phyloP scores from a whole-genome alignment of 1,140 invertebrate genomes.

The Bombus haemorrhoidalis region DNA sequence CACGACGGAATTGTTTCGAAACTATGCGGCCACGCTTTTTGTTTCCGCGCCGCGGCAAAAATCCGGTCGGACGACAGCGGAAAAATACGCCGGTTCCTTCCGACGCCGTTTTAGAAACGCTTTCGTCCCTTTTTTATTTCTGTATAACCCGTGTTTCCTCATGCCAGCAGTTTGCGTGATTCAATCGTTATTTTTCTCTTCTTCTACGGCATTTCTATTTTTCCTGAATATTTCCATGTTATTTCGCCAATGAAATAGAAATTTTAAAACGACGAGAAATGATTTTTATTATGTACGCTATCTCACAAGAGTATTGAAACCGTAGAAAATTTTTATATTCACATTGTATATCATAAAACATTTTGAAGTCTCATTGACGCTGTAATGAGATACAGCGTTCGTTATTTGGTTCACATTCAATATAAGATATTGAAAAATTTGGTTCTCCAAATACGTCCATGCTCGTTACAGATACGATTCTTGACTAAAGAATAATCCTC shows the following conservation, averaged over 20 bases:
- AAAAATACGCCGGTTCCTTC: constrained; percentile 57
- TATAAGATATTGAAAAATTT: too few species aligned
- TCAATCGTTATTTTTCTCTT: neutral
- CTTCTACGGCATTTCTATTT: neutral
- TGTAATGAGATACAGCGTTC: too few species aligned
- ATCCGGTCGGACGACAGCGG: constrained; percentile 49
- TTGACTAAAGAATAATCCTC: neutral
- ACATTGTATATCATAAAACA: too few species aligned
- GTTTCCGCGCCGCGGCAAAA: constrained; percentile 50
- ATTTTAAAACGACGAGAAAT: too few species aligned
- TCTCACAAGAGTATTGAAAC: too few species aligned
- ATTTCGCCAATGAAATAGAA: too few species aligned
- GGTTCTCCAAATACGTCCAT: neutral
- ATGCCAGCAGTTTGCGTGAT: neutral
- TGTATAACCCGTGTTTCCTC: neutral
- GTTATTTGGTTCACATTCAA: neutral
- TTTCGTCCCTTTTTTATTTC: constrained; percentile 28
- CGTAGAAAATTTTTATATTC: too few species aligned
- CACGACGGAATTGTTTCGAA: constrained; percentile 66
- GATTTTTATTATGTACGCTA: too few species aligned
- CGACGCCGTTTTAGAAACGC: constrained; percentile 44
- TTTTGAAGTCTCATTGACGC: too few species aligned
- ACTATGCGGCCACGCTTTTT: constrained; percentile 65
- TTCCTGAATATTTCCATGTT: too few species aligned
- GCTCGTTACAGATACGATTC: constrained; percentile 3